Evolutionary conservation across 2,113 vertebrate species (phyloP).

Genomic region (Eolophus roseicapilla): DNA sequence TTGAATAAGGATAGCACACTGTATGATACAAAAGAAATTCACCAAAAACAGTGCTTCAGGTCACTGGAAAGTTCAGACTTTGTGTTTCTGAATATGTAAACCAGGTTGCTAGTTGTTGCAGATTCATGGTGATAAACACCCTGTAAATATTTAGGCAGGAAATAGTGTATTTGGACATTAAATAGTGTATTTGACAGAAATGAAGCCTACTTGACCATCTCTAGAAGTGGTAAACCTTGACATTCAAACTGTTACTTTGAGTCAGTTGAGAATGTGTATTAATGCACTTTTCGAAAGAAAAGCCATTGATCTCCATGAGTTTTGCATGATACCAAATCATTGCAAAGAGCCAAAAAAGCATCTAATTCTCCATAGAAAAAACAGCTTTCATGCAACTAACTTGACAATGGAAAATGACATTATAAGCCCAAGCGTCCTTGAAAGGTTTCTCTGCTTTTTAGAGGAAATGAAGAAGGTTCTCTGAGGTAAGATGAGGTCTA

Average conservation of each 20-base stretch:
- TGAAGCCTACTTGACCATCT: not conserved
- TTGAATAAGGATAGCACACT: not conserved
- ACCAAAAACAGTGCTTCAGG: not conserved
- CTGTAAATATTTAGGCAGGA: not conserved
- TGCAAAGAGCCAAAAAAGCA: not conserved
- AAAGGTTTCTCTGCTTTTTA: not conserved
- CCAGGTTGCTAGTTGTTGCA: not conserved
- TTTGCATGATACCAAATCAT: not conserved
- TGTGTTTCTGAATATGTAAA: not conserved
- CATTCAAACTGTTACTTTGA: not conserved
- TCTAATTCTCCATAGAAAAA: not conserved
- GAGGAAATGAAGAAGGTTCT: not conserved
- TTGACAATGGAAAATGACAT: not conserved
- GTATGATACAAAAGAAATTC: not conserved
- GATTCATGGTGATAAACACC: not conserved
- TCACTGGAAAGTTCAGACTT: not conserved
- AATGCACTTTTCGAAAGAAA: not conserved
- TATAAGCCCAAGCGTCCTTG: not conserved
- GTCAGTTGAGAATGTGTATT: not conserved
- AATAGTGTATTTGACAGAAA: not conserved
- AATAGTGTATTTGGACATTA: not conserved
- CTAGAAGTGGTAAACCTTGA: not conserved
- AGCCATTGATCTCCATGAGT: not conserved
- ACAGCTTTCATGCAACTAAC: not conserved
- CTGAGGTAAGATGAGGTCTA: not conserved